Conservation (phyloP, 1,140 invertebrate species). For the Drepana arcuata region DNA sequence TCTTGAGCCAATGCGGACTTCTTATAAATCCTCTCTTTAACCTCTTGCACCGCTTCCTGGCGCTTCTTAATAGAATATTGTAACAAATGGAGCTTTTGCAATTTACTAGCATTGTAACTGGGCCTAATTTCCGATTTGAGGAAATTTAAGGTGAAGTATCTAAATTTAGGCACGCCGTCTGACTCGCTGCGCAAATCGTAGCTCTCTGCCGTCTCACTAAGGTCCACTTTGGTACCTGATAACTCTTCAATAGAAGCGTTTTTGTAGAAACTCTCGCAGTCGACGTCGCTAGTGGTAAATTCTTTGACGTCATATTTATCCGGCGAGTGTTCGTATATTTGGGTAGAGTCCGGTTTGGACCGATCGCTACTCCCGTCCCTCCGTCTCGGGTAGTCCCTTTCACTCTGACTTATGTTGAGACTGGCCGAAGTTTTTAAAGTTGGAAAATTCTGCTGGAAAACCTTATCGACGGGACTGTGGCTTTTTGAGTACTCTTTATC, state of each 20-base stretch:
- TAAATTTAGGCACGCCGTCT: constrained; percentile 46
- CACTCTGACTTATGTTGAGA: constrained; percentile 35
- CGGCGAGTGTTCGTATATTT: constrained; percentile 67
- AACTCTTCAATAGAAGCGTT: constrained; percentile 49
- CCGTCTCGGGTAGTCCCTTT: constrained; percentile 24
- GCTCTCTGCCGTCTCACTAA: constrained; percentile 66
- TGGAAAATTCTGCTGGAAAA: constrained; percentile 54
- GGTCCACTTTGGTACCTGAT: constrained; percentile 49
- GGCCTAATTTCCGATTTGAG: constrained; percentile 75
- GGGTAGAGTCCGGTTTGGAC: no score
- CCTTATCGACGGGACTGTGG: constrained; percentile 54
- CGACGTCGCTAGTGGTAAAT: constrained; percentile 43
- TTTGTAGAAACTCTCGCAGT: constrained; percentile 42
- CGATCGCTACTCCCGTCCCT: constrained; percentile 38
- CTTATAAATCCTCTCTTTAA: constrained; percentile 63
- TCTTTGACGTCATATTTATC: constrained; percentile 58
- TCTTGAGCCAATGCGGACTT: constrained; percentile 44
- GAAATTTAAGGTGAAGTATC: constrained; percentile 60
- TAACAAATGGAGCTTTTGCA: constrained; percentile 70
- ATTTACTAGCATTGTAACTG: constrained; percentile 83
- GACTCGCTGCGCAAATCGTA: constrained; percentile 56
- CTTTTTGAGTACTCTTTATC: constrained; percentile 65
- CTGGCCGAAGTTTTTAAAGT: constrained; percentile 39
- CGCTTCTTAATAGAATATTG: constrained; percentile 67
- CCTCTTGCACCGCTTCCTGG: constrained; percentile 61